Conservation (phyloP, 2,113 vertebrate genomes). For the Nymphicus hollandicus region DNA sequence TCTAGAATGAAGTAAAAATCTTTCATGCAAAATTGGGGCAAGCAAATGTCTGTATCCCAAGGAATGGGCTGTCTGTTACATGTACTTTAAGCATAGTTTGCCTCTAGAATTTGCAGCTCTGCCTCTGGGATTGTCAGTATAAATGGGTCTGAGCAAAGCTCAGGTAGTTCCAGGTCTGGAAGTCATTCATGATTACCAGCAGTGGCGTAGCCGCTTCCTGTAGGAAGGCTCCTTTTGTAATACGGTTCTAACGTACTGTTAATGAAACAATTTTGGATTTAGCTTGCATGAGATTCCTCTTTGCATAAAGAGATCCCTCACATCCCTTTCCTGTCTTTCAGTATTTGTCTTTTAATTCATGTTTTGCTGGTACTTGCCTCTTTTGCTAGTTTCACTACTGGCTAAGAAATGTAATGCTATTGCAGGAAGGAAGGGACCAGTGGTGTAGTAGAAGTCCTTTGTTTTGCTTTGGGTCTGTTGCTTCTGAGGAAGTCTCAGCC, state of each 20-base stretch:
- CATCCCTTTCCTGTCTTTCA: background rate
- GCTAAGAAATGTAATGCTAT: background rate
- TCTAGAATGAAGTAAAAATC: background rate
- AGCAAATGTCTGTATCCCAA: rapidly evolving
- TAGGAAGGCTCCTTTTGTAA: background rate
- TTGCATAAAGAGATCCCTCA: background rate
- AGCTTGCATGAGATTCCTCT: background rate
- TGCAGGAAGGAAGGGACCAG: background rate
- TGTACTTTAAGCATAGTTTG: background rate
- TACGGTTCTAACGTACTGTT: background rate
- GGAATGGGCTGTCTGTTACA: background rate
- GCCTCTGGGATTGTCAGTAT: background rate
- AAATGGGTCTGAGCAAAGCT: background rate
- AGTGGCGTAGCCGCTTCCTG: background rate
- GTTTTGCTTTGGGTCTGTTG: background rate
- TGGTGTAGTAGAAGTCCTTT: background rate
- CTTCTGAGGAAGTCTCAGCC: background rate
- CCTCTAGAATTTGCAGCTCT: background rate
- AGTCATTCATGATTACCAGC: background rate
- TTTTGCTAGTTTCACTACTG: background rate
- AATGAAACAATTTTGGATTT: background rate
- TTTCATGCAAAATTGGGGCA: background rate
- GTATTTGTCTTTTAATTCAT: background rate
- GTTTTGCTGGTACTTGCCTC: background rate
- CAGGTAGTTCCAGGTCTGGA: background rate